Evolutionary conservation across 2,797 vertebrate species (phyloP), one percentile per base, ranked within the genome.

Genomic region (Mycteria americana): DNA sequence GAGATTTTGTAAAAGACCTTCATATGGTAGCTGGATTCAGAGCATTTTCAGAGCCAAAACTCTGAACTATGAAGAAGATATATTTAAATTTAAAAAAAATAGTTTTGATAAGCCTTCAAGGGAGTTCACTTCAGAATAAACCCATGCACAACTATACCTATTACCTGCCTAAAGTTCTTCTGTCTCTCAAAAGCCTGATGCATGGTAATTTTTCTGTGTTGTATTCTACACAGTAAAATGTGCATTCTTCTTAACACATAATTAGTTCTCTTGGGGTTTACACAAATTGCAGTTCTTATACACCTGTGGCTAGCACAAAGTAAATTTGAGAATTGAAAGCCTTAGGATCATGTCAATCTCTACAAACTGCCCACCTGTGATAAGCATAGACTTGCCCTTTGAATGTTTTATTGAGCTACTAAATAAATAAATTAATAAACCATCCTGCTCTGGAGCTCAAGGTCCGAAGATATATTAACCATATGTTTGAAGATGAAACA

Each of bases 211-310:
- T 95, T 95, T 62, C 74, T 85, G 28, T 92, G 86, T 93, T 92
- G 60, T 79, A 76, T 87, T 72, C 60, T 80, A 74, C 76, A 57
- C 18, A 72, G 77, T 85, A 93, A 93, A 94, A 95, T 50, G 50
- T 86, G 62, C 60, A 77, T 96, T 91, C 64, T 91, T 95, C 83
- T 95, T 95, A 95, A 85, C 48, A 68, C 53, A 85, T 96, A 97
- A 97, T 97, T 97, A 95, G 93, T 91, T 95, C 96, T 96, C 92
- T 82, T 92, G 95, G 70, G 96, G 68, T 28, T 93, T 87, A 57
- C 41, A 77, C 15, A 95, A 92, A 93, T 86, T 93, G 43, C 41
- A 80, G 70, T 77, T 96, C 50, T 87, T 90, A 80, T 85, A 89
- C 85, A 93, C 88, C 65, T 94, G 83, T 97, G 88, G 56, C 56